phyloP scores from a whole-genome alignment of 2,888 invertebrate species.

The Caenorhabditis imperialis region DNA sequence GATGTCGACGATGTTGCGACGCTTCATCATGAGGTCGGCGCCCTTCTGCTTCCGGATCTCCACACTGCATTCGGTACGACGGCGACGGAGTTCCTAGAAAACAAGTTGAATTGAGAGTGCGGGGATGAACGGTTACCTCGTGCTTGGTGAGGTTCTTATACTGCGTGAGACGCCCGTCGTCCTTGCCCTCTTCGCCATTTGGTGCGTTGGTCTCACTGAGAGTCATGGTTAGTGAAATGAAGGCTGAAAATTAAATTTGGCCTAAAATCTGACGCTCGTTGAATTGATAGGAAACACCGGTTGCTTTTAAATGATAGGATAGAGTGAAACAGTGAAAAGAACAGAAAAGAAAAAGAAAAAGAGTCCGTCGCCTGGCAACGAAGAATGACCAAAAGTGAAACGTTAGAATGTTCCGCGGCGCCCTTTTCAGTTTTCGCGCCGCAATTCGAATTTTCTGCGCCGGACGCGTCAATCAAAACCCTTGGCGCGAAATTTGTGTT shows the following conservation, averaged over 20 bases:
- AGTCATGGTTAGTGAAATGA: slow-evolving; percentile 34
- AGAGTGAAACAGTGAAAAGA: too few relatives aligned
- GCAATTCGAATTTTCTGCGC: too few relatives aligned
- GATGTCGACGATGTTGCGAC: slow-evolving; percentile 66
- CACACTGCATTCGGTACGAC: slow-evolving; percentile 90
- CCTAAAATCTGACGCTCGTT: too few relatives aligned
- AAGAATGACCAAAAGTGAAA: too few relatives aligned
- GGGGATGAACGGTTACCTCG: slow-evolving; percentile 66
- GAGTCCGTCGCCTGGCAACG: too few relatives aligned
- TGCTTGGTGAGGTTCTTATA: slow-evolving; percentile 75
- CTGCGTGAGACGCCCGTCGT: slow-evolving; percentile 65
- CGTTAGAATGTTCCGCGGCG: too few relatives aligned
- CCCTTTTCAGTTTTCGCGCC: too few relatives aligned
- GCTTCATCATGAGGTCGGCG: slow-evolving; percentile 92
- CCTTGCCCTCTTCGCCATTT: slow-evolving; percentile 28
- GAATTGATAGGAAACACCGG: too few relatives aligned
- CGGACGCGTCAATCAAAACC: too few relatives aligned
- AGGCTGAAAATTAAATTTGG: slow-evolving; percentile 16
- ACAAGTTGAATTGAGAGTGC: not conserved
- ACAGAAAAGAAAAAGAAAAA: too few relatives aligned
- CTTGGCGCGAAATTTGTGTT: too few relatives aligned
- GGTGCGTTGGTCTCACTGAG: slow-evolving; percentile 36
- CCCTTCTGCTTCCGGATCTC: slow-evolving; percentile 93
- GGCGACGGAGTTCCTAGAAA: slow-evolving; percentile 83
- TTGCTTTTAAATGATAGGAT: too few relatives aligned